A percentile compares a stretch with the other conserved stretches of the same genome.
These are phyloP conservation scores for Fragum fragum DNA, from an alignment of 2,888 invertebrate species.

Conservation along the genomic window DNA sequence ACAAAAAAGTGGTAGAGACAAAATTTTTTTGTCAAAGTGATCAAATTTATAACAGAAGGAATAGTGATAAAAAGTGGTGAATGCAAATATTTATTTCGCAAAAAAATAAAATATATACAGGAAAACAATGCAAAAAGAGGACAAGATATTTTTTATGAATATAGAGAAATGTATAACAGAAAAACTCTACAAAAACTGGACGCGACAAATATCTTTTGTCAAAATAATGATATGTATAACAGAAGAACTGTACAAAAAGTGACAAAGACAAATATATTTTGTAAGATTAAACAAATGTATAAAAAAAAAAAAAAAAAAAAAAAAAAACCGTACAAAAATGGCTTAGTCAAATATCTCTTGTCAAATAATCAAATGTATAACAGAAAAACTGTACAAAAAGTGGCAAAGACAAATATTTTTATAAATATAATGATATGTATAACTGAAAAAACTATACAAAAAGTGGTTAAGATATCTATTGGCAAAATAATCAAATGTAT, in stretches of 20 bases:
- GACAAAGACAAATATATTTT: neutral
- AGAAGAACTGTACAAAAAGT: neutral
- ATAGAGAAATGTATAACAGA: no score
- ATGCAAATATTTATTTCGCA: no score
- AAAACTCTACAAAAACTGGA: no score
- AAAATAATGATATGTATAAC: neutral
- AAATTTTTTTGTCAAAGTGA: neutral
- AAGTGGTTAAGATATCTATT: neutral
- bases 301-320: neutral
- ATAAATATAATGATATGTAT: neutral
- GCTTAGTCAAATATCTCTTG: no score
- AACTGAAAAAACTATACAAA: slow-evolving; percentile 29
- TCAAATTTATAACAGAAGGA: neutral
- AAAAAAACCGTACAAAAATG: neutral
- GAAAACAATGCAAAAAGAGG: neutral
- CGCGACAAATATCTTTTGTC: no score
- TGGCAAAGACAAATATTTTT: neutral
- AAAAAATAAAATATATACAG: neutral
- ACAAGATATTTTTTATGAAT: neutral
- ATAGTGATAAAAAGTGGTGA: no score
- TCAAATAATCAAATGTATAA: slow-evolving; percentile 7
- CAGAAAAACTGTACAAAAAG: slow-evolving; percentile 12
- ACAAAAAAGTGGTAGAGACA: neutral
- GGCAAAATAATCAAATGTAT: slow-evolving; percentile 7
- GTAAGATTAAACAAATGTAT: neutral